Evolutionary conservation across 2,113 vertebrate species (phyloP).

Genomic region (Oncorhynchus gorbuscha): DNA sequence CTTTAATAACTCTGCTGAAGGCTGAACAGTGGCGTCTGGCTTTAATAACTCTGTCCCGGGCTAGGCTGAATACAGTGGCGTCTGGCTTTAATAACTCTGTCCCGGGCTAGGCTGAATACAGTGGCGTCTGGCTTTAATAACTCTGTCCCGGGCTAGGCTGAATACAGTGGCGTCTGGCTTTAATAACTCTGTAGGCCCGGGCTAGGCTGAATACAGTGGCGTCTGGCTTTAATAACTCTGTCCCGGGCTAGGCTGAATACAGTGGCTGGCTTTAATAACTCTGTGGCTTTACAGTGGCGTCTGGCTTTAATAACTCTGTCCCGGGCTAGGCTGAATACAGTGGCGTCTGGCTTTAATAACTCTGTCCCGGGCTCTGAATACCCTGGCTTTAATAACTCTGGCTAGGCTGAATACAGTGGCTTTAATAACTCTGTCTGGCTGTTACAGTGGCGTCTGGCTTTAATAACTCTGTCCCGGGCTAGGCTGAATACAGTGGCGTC

Average conservation of each 20-base stretch:
- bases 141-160: conserved; percentile 1
- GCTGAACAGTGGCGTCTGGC: too few species aligned
- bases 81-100: conserved; percentile 48
- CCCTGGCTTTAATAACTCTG: too few species aligned
- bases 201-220: conserved; percentile 14
- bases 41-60: conserved; percentile 36
- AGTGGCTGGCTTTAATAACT: conserved; percentile 43
- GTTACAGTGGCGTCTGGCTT: too few species aligned
- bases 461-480: too few species aligned
- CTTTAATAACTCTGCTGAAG: too few species aligned
- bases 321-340: too few species aligned
- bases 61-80: conserved; percentile 20
- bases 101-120: conserved; percentile 20
- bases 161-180: conserved; percentile 46
- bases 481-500: too few species aligned
- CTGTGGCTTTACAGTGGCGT: conserved; percentile 21
- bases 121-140: conserved; percentile 52
- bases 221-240: conserved; percentile 51
- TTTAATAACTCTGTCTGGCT: too few species aligned
- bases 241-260: conserved; percentile 19
- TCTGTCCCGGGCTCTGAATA: too few species aligned
- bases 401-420: too few species aligned
- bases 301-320: conserved; percentile 30
- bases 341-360: too few species aligned
- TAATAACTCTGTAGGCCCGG: conserved; percentile 33